Percentiles rank a stretch among this genome's conserved stretches.
Conservation (phyloP, 2,797 vertebrate genomes). For the Zenarchopterus dispar region DNA sequence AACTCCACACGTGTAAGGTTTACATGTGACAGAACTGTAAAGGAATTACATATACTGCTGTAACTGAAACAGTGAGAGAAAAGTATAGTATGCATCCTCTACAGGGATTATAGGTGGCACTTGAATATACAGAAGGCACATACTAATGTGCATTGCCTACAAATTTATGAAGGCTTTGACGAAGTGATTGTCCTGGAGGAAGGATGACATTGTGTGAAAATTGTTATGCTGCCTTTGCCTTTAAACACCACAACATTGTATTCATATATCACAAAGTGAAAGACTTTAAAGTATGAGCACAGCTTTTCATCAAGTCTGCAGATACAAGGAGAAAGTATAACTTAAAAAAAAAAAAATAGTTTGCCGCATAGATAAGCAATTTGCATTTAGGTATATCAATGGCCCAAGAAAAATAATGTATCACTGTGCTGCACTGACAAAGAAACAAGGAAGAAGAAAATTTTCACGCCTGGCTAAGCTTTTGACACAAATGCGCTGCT, state of each 20-base stretch:
- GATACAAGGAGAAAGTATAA: conserved; percentile 16
- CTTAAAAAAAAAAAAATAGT: conserved; percentile 6
- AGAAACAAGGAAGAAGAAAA: conserved; percentile 29
- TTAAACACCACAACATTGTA: conserved; percentile 32
- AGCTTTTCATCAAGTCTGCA: conserved; percentile 21
- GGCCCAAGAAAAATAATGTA: conserved; percentile 4
- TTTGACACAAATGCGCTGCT: conserved; percentile 65
- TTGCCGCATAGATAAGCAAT: conserved; percentile 21
- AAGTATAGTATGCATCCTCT: conserved; percentile 32
- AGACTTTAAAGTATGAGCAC: conserved; percentile 29
- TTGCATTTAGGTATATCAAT: conserved; percentile 18
- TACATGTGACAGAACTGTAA: conserved; percentile 24
- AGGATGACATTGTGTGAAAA: conserved; percentile 16
- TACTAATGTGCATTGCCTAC: conserved; percentile 34
- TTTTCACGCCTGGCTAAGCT: conserved; percentile 59
- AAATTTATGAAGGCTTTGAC: conserved; percentile 49
- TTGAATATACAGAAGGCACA: conserved; percentile 39
- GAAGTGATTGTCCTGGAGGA: conserved; percentile 16
- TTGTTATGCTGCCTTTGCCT: conserved; percentile 17
- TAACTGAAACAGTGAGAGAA: conserved; percentile 22
- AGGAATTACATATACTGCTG: conserved; percentile 17
- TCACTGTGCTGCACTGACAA: conserved; percentile 25
- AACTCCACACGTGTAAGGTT: conserved; percentile 31
- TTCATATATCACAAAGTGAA: conserved; percentile 27
- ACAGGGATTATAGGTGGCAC: conserved; percentile 37